phyloP scores from a whole-genome alignment of 1,140 invertebrate species.

The Ooceraea biroi region DNA sequence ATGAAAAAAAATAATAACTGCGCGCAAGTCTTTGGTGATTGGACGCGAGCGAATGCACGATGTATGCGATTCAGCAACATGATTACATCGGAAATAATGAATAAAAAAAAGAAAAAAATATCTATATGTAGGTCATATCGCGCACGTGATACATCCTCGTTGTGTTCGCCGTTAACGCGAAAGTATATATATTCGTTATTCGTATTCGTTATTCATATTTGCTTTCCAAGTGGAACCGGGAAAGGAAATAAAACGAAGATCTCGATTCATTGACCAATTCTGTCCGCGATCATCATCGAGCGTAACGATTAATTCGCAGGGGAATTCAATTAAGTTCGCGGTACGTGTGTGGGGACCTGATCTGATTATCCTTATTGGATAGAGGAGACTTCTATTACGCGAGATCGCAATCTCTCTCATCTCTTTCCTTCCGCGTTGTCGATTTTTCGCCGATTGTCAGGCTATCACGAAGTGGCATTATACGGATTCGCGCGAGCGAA shows the following conservation, averaged over 20 bases:
- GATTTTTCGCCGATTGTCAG: constrained; percentile 28
- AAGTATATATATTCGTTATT: too few species aligned
- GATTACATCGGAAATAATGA: constrained; percentile 24
- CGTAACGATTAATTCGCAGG: constrained; percentile 58
- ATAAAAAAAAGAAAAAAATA: constrained; percentile 18
- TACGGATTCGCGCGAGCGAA: constrained; percentile 36
- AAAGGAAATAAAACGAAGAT: constrained; percentile 2
- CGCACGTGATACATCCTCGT: constrained; percentile 19
- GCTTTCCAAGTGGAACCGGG: neutral
- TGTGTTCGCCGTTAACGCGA: too few species aligned
- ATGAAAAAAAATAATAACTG: constrained; percentile 43
- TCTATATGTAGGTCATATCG: constrained; percentile 27
- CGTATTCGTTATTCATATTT: constrained; percentile 34
- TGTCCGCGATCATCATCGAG: constrained; percentile 51
- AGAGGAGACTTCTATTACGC: constrained; percentile 57
- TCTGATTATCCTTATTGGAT: constrained; percentile 62
- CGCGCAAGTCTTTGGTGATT: constrained; percentile 49
- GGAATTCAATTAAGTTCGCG: constrained; percentile 55
- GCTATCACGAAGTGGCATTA: constrained; percentile 19
- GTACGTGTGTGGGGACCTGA: constrained; percentile 43
- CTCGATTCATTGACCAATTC: constrained; percentile 40
- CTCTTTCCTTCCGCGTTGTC: constrained; percentile 45
- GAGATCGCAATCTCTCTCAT: constrained; percentile 53
- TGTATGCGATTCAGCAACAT: constrained; percentile 8
- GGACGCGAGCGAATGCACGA: constrained; percentile 29